Conservation (phyloP, 2,113 vertebrate genomes). For the Scolopax mira region DNA sequence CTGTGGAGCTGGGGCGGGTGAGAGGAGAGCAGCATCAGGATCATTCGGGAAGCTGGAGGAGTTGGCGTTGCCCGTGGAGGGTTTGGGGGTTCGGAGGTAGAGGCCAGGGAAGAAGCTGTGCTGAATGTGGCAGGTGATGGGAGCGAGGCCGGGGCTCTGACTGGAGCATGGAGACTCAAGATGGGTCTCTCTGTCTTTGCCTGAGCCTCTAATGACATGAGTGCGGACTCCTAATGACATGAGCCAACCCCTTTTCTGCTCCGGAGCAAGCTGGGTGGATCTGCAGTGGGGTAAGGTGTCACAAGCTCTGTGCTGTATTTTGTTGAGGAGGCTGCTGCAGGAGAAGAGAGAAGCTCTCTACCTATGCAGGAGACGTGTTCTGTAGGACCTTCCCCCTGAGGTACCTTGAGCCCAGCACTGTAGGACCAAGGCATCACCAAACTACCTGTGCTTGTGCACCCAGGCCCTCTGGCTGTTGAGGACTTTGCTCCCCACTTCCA, state of each 20-base stretch:
- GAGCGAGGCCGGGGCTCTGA: not conserved
- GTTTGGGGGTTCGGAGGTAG: not conserved
- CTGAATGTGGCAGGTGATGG: not conserved
- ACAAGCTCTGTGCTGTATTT: not conserved
- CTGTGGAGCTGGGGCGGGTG: not conserved
- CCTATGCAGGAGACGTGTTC: not conserved
- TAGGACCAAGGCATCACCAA: not conserved
- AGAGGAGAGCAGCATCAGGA: not conserved
- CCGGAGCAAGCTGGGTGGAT: not conserved
- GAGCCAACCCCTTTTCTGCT: not conserved
- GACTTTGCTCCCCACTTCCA: not conserved
- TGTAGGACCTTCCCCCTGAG: not conserved
- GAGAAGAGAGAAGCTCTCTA: not conserved
- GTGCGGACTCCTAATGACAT: too few species aligned
- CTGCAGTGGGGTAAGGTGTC: not conserved
- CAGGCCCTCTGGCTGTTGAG: rapidly evolving
- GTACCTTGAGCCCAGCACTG: not conserved
- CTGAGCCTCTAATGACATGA: rapidly evolving
- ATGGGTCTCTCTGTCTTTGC: not conserved
- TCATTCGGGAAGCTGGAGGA: not conserved
- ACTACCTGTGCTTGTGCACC: not conserved
- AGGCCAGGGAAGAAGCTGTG: not conserved
- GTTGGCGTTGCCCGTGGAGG: not conserved
- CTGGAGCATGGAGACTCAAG: rapidly evolving
- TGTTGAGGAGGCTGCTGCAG: not conserved